These are phyloP conservation scores for honey bee (Apis mellifera) DNA, from an alignment of 1,140 invertebrate genomes.

Conservation along the genomic window Amel_HAv3.1 CM009934.2:9317001-9317500, in stretches of 20 bases:
- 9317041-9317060: not conserved
- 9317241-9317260: not conserved
- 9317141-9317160: not conserved
- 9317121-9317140: not conserved
- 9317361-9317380: not conserved
- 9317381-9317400: no score
- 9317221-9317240: not conserved
- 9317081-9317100: not conserved
- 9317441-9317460: not conserved
- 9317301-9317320: not conserved
- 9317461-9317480: not conserved
- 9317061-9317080: not conserved
- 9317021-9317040: not conserved
- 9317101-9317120: not conserved
- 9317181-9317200: not conserved
- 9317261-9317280: not conserved
- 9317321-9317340: not conserved
- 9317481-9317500: no score
- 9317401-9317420: not conserved
- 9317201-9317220: not conserved
- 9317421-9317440: not conserved
- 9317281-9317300: not conserved
- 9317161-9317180: not conserved
- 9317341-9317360: not conserved
- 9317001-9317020: not conserved